Percentiles rank a stretch among this genome's conserved stretches.
Conservation (phyloP, 2,797 vertebrate species). For the Cottoperca gobio region DNA sequence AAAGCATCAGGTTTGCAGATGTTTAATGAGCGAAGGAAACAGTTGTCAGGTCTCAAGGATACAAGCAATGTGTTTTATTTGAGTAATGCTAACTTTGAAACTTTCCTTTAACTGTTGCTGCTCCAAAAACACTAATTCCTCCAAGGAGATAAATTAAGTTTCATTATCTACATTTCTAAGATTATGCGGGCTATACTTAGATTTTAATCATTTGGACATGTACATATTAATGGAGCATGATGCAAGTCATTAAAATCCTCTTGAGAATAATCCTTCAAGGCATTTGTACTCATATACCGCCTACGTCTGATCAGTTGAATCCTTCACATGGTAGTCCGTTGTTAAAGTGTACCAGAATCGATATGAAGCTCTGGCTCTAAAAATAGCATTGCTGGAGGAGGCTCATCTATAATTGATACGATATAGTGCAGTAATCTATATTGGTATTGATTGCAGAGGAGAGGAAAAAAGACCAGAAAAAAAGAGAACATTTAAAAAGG, state of each 20-base stretch:
- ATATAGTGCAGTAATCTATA: constrained; percentile 47
- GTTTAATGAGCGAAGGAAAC: not conserved
- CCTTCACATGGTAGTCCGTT: not conserved
- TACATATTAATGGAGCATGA: not conserved
- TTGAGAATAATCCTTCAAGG: not conserved
- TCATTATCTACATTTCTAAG: not conserved
- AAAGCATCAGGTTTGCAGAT: not conserved
- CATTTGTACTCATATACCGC: not conserved
- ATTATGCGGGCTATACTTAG: not conserved
- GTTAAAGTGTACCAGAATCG: constrained; percentile 6
- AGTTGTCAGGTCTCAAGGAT: not conserved
- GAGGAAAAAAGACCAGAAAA: not conserved
- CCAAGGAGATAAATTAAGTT: not conserved
- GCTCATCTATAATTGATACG: constrained; percentile 71
- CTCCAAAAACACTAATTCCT: not conserved
- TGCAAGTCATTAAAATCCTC: not conserved
- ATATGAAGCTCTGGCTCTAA: constrained; percentile 46
- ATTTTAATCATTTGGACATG: constrained; percentile 3
- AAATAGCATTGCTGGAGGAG: constrained; percentile 56
- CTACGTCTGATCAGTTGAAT: not conserved
- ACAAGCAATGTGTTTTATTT: not conserved
- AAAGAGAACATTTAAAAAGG: not conserved
- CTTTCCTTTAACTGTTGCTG: not conserved
- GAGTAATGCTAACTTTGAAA: not conserved
- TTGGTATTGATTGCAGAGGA: constrained; percentile 61